phyloP scores from a whole-genome alignment of 2,888 invertebrate genomes.

The Volucella inflata region DNA sequence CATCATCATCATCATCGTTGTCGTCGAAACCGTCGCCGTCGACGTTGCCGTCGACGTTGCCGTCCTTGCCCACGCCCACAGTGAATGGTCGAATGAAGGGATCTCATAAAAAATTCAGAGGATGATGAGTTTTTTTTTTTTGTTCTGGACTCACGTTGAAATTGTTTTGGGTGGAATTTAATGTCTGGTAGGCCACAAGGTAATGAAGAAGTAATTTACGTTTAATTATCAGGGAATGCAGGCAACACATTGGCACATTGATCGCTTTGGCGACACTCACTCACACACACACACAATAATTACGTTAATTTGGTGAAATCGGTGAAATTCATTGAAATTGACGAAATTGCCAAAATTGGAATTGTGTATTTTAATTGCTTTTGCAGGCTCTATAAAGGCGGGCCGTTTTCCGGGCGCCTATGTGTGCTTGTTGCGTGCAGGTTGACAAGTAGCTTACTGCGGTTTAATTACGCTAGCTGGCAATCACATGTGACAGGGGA shows the following conservation, averaged over 20 bases:
- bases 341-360: conserved; percentile 44
- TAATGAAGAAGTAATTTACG: conserved; percentile 67
- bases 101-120: conserved; percentile 59
- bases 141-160: background rate
- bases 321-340: too few species aligned
- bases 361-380: conserved; percentile 70
- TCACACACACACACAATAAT: conserved; percentile 14
- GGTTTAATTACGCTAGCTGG: background rate
- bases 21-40: background rate
- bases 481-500: too few species aligned
- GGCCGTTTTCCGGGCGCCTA: background rate
- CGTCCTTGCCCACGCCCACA: background rate
- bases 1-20: conserved; percentile 12
- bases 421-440: background rate
- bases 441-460: conserved; percentile 30
- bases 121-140: conserved; percentile 16
- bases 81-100: conserved; percentile 19
- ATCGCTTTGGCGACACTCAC: conserved; percentile 55
- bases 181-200: conserved; percentile 21
- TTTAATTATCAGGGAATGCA: conserved; percentile 64
- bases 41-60: conserved; percentile 6
- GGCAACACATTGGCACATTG: conserved; percentile 14
- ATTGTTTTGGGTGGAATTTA: conserved; percentile 17
- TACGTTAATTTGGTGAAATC: conserved; percentile 59
- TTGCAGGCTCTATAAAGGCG: conserved; percentile 38